Percentiles rank a stretch among this genome's conserved stretches.
These are phyloP conservation scores for Drosophila nigritarsus DNA, from an alignment of 2,888 invertebrate species.

Conservation along the genomic window DNA sequence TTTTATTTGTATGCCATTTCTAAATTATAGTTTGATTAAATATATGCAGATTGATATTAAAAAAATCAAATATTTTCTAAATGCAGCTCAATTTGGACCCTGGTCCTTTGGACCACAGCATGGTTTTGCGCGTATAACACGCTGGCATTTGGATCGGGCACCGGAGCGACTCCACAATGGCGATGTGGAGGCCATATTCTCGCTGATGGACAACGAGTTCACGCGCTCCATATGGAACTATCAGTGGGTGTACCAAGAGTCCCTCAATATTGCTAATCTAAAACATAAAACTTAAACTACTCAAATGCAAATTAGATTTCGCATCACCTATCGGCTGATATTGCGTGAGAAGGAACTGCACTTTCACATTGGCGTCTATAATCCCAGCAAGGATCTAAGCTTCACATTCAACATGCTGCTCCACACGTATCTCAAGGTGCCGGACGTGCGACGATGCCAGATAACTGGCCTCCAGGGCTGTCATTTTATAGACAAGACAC, in stretches of 20 bases:
- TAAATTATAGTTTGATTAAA: neutral
- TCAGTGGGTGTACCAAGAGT: slow-evolving; percentile 87
- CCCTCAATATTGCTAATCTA: neutral
- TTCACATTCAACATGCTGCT: slow-evolving; percentile 96
- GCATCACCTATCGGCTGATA: slow-evolving; percentile 95
- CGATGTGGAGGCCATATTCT: slow-evolving; percentile 96
- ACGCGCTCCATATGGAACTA: slow-evolving; percentile 97
- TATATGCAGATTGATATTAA: neutral
- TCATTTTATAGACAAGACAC: slow-evolving; percentile 95
- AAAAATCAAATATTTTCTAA: neutral
- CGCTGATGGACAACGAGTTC: slow-evolving; percentile 96
- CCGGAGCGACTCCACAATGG: slow-evolving; percentile 95
- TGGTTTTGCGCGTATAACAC: slow-evolving; percentile 96
- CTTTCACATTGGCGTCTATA: slow-evolving; percentile 96
- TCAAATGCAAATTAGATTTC: slow-evolving; percentile 88
- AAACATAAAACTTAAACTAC: neutral
- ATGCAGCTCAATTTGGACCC: slow-evolving; percentile 95
- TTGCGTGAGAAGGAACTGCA: slow-evolving; percentile 96
- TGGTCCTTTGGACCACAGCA: slow-evolving; percentile 98
- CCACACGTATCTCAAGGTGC: slow-evolving; percentile 98
- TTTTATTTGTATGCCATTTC: too few species aligned
- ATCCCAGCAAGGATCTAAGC: slow-evolving; percentile 95
- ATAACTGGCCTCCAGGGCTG: slow-evolving; percentile 96
- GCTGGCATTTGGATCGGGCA: slow-evolving; percentile 95
- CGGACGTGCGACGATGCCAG: slow-evolving; percentile 95